Evolutionary conservation across 2,797 vertebrate genomes (phyloP), one percentile per base, ranked within the genome.

Genomic region (Enteromius radiatus): DNA sequence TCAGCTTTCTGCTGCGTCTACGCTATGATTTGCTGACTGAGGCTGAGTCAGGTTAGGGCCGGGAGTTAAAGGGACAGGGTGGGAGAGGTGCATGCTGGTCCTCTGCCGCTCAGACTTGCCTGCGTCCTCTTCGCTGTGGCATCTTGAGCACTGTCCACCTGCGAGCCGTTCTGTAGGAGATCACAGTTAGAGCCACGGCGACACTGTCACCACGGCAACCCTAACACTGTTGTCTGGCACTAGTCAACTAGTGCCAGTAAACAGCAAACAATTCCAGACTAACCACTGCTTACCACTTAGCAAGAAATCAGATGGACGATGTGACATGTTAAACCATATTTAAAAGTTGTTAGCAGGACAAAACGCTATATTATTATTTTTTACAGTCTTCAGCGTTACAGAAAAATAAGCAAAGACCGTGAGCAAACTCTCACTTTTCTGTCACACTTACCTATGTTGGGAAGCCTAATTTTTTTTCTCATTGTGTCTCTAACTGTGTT

Each of bases 81-180:
- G 33, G 65, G 76, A 81, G 85, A 89, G 89, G 86, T 52, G 75
- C 92, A 93, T 92, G 92, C 92, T 89, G 91, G 85, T 69, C 84
- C 91, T 93, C 92, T 92, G 91, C 91, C 81, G 89, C 90, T 92
- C 91, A 91, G 89, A 94, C 94, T 94, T 93, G 92, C 95, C 94
- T 96, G 95, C 86, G 90, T 93, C 91, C 92, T 95, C 92, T 95
- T 96, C 91, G 93, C 92, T 76, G 92, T 90, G 91, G 90, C 90
- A 88, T 95, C 94, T 91, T 93, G 94, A 90, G 92, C 88, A 89
- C 86, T 92, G 87, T 96, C 95, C 88, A 87, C 88, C 91, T 91
- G 95, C 91, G 89, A 90, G 38, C 89, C 94, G 85, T 91, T 89
- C 94, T 95, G 93, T 82, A 89, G 91, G 90, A 95, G 91, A 95